Base-by-base conservation (phyloP, 1,140 invertebrate genomes). In the Drosophila lini region DNA sequence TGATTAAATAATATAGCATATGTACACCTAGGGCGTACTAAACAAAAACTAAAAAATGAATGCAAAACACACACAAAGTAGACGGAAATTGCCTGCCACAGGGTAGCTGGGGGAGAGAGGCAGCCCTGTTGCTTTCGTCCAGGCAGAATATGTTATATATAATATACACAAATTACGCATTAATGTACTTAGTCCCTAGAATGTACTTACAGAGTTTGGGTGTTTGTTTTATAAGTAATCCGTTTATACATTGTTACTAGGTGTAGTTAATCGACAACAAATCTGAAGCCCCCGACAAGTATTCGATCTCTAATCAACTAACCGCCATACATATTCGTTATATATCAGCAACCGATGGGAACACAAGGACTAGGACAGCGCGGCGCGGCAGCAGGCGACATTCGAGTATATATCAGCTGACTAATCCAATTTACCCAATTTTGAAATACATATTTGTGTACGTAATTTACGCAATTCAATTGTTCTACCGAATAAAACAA, bases 401-500 rank as follows among this genome's bases (percentile, higher is more conserved):
- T 40, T 31, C 31, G 16, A 60, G 69, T 53, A 48, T 63, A 84
- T 63, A 84, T 69, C 76, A 85, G 57, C 69, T 64, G 65, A 58
- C 57, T 76, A 63, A 68, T 70, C 32, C 40, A 62, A 83, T 68
- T 70, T 58, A 71, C 63, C 53, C 42, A 67, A 63, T 67, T 82
- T 81, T 81, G 56, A 82, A 74, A 71, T 52, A 70, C 64, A 58
- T 88, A 88, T 82, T 88, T 82, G 83, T 88, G 77, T 83, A 89
- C 80, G 83, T 88, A 83, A 83, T 89, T 88, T 83, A 89, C 80
- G 83, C 88, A 83, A 80, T 89, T 88, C 77, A 53, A 84, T 68
- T 88, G 83, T 80, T 83, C 80, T 63, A 50, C 52, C 65, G 68
- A 71, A 61, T 77, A 76, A 65, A 45, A 47, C 47, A 61, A 58